These are phyloP conservation scores for Gasterosteus aculeatus DNA, from an alignment of 2,113 vertebrate genomes.

Conservation along the genomic window DNA sequence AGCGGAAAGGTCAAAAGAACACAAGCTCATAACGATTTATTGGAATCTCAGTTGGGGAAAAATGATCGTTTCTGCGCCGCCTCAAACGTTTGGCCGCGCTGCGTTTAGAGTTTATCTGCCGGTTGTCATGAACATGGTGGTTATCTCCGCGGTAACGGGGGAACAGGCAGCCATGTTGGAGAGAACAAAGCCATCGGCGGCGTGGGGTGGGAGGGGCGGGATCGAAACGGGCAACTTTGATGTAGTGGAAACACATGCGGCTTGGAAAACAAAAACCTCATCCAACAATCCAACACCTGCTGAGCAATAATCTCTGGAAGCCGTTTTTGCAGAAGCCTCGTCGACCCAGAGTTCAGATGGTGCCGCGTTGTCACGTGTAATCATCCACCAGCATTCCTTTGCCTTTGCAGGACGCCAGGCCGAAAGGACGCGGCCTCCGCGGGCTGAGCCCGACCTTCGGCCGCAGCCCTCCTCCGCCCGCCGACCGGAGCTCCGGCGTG, in stretches of 20 bases:
- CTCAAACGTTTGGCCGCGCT: conserved; percentile 57
- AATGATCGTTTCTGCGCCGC: conserved; percentile 57
- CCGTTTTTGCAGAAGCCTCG: conserved; percentile 1
- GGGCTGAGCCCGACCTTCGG: conserved; percentile 52
- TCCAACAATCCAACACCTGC: conserved; percentile 43
- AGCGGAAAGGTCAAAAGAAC: conserved; percentile 67
- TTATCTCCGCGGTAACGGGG: conserved; percentile 74
- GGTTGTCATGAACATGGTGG: conserved; percentile 59
- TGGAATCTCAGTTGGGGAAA: conserved; percentile 64
- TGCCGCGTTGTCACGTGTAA: not conserved
- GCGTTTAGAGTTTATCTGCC: conserved; percentile 59
- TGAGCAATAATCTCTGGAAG: conserved; percentile 33
- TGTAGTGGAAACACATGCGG: conserved; percentile 46
- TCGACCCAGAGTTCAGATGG: conserved; percentile 31
- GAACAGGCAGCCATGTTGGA: conserved; percentile 66
- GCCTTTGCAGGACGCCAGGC: conserved; percentile 65
- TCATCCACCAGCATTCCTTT: conserved; percentile 33
- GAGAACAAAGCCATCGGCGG: conserved; percentile 61
- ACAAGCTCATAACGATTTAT: conserved; percentile 62
- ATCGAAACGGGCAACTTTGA: conserved; percentile 60
- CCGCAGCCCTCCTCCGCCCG: conserved; percentile 74
- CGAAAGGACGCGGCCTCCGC: conserved; percentile 51
- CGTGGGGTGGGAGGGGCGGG: conserved; percentile 24
- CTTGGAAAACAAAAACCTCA: too few species aligned
- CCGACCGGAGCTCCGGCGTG: conserved; percentile 76